Base-by-base conservation (phyloP, 2,797 vertebrate species). In the Smutsia gigantea region DNA sequence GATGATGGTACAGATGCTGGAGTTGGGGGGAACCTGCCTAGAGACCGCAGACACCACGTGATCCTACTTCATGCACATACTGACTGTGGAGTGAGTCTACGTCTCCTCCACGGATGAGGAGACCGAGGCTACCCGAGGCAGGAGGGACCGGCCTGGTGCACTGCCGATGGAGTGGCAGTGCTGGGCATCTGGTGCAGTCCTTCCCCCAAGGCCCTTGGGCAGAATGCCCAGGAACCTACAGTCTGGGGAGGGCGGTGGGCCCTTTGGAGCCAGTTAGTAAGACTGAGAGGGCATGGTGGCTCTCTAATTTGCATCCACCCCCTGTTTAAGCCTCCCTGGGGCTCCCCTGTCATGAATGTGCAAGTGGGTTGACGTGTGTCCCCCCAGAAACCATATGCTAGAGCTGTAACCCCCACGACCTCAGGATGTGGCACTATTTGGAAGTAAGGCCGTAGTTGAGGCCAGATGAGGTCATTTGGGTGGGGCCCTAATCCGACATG, bases 341-440 rank as follows among this genome's bases (percentile, higher is more conserved):
- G 12, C 21, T 31, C 7, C 31, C 17, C 7, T 21, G 0, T 8
- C 0, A 4, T 2, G n/a, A 37, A 19, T 0, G 4, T 1, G 0
- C 42, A 4, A 17, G 1, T 0, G 0, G 39, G 51, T 5, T 3
- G 10, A 14, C 4, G 0, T 12, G 5, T 1, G 59, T 8, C 37
- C 34, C 74, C 21, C 15, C 2, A 5, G 5, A 2, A 19, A 3
- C 25, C 42, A 0, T 1, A 0, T 2, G 42, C 11, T 13, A 14
- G 49, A 34, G 19, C 49, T 53, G 2, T 19, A 10, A 51, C 19
- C 9, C 34, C 4, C 0, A 39, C 51, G 13, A 39, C 2, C 25
- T 49, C 29, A n/a, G 49, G 64, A 21, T 1, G 12, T 1, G 57
- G 34, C 29, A n/a, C 14, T 4, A 2, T 13, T 21, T 4, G 1